A percentile compares a stretch with the other conserved stretches of the same genome.
These are phyloP conservation scores for Pluvialis apricaria DNA, from an alignment of 2,113 vertebrate genomes.

Conservation along the genomic window DNA sequence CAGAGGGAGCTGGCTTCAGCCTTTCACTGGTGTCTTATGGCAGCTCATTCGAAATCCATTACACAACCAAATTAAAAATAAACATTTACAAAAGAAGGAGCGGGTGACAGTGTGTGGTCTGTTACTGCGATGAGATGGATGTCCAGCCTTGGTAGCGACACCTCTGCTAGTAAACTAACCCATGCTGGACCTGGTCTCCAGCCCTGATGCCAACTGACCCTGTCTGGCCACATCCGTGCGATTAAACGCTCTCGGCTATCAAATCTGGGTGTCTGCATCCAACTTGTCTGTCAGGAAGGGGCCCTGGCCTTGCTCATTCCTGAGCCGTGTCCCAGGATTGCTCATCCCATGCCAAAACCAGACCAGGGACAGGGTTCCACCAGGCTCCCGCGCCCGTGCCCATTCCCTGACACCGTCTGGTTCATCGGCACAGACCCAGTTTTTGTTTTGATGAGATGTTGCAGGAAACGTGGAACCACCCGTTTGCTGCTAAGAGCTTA, in stretches of 20 bases:
- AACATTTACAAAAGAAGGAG: constrained; percentile 48
- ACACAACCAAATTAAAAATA: constrained; percentile 15
- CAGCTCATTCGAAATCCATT: constrained; percentile 55
- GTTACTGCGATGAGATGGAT: not conserved
- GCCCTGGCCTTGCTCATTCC: not conserved
- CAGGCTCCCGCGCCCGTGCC: not conserved
- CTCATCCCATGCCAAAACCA: not conserved
- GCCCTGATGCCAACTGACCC: not conserved
- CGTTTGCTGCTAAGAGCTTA: not conserved
- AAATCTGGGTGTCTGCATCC: not conserved
- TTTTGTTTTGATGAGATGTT: not conserved
- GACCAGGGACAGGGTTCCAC: not conserved
- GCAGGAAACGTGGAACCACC: not conserved
- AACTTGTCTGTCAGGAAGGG: not conserved
- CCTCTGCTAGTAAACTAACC: not conserved
- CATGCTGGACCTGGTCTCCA: not conserved
- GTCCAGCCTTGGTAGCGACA: not conserved
- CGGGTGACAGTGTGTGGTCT: not conserved
- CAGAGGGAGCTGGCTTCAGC: not conserved
- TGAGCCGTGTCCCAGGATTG: not conserved
- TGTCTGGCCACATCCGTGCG: rapidly evolving
- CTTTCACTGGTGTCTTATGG: not conserved
- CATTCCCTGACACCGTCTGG: rapidly evolving
- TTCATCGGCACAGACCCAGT: not conserved
- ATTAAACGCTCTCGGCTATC: not conserved